A percentile compares a stretch with the other conserved stretches of the same genome.
phyloP scores from a whole-genome alignment of 2,113 vertebrate species.

The Paradoxurus hermaphroditus region DNA sequence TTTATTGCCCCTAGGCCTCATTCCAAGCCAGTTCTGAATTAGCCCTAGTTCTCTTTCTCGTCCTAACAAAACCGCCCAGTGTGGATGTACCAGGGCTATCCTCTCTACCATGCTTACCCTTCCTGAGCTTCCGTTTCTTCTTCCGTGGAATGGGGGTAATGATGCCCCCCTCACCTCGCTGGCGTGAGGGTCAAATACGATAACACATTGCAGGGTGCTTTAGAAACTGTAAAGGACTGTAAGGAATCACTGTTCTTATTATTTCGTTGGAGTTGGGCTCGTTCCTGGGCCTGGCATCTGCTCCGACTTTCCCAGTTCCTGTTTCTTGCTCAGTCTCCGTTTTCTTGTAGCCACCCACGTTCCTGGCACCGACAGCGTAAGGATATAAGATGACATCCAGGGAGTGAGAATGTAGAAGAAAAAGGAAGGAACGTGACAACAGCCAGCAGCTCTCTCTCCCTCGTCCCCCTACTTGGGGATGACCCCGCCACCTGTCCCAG shows the following conservation, averaged over 20 bases:
- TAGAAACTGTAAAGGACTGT: constrained; percentile 47
- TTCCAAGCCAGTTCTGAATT: not conserved
- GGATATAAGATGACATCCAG: constrained; percentile 54
- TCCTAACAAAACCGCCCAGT: not conserved
- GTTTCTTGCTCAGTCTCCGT: constrained; percentile 74
- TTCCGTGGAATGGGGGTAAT: not conserved
- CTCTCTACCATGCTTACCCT: not conserved
- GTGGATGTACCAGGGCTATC: not conserved
- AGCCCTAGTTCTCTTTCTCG: not conserved
- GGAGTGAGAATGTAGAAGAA: constrained; percentile 45
- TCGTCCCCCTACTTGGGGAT: not conserved
- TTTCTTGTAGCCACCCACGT: constrained; percentile 72
- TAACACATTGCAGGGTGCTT: constrained; percentile 18
- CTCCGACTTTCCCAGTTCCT: constrained; percentile 74
- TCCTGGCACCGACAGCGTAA: constrained; percentile 52
- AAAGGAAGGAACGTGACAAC: constrained; percentile 15
- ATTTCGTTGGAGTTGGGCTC: constrained; percentile 62
- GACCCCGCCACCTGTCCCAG: not conserved
- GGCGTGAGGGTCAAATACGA: constrained; percentile 4
- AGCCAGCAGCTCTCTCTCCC: not conserved
- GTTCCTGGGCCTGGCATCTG: constrained; percentile 74
- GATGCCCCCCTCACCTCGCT: not conserved
- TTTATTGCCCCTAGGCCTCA: not conserved
- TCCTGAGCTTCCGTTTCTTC: not conserved
- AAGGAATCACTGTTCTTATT: constrained; percentile 54